These are phyloP conservation scores for Gallinago nigripennis DNA, from an alignment of 2,797 vertebrate species.

Conservation along the genomic window DNA sequence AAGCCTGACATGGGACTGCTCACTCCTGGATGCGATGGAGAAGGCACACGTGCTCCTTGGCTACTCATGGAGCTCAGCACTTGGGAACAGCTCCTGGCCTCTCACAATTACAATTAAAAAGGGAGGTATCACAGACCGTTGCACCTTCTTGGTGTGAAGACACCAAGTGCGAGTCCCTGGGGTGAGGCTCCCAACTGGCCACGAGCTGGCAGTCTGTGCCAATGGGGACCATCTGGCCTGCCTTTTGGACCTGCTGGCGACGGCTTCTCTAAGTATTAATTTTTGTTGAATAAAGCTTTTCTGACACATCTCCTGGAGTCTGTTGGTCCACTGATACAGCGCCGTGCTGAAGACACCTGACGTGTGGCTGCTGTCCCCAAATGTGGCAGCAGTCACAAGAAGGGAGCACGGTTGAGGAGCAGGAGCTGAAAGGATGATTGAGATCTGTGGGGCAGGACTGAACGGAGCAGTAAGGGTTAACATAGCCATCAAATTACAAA, in stretches of 20 bases:
- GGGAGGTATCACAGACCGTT: neutral
- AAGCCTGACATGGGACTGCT: neutral
- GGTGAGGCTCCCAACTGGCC: neutral
- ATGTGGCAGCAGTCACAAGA: neutral
- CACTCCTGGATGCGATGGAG: rapidly evolving
- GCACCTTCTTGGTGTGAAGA: neutral
- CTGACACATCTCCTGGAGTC: neutral
- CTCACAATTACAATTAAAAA: neutral
- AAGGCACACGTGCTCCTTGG: rapidly evolving
- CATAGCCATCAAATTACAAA: neutral
- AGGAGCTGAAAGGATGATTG: neutral
- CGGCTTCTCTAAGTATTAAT: neutral
- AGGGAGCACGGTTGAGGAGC: neutral
- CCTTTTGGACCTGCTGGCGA: neutral
- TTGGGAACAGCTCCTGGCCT: neutral
- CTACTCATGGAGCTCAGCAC: neutral
- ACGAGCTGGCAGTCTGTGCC: neutral
- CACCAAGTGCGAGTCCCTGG: neutral
- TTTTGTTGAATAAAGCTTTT: conserved; percentile 1
- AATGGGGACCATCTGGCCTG: neutral
- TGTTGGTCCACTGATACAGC: neutral
- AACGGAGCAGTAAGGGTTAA: neutral
- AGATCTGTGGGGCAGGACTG: neutral
- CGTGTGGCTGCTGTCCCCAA: neutral
- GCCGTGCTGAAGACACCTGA: neutral